These are phyloP conservation scores for Strigops habroptila DNA, from an alignment of 2,113 vertebrate species.

Conservation along the genomic window DNA sequence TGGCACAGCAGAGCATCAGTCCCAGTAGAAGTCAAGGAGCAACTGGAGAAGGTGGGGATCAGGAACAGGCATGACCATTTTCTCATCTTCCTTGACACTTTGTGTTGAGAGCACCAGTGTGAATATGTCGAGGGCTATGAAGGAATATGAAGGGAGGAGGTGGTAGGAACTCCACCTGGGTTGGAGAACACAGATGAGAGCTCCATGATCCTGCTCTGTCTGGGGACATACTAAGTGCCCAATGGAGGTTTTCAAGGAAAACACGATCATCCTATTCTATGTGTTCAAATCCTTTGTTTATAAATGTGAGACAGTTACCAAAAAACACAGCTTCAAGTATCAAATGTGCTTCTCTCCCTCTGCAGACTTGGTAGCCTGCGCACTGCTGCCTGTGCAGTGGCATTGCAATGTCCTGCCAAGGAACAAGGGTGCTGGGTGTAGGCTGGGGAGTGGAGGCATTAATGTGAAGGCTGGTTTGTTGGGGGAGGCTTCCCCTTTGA, in stretches of 20 bases:
- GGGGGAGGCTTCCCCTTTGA: not conserved
- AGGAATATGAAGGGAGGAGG: not conserved
- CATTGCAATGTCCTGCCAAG: not conserved
- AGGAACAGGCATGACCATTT: not conserved
- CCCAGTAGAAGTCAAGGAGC: not conserved
- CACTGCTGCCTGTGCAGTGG: fast-evolving
- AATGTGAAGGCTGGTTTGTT: not conserved
- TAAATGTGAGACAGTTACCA: not conserved
- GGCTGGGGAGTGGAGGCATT: not conserved
- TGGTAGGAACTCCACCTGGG: not conserved
- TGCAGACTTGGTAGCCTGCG: not conserved
- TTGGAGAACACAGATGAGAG: not conserved
- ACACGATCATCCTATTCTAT: not conserved
- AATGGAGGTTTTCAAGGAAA: not conserved
- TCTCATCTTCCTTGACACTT: not conserved
- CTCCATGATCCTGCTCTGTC: not conserved
- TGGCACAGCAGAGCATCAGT: not conserved
- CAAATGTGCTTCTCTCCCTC: not conserved
- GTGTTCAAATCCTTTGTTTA: not conserved
- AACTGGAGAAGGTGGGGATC: fast-evolving
- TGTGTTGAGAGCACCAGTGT: fast-evolving
- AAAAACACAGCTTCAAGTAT: not conserved
- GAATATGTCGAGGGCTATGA: not conserved
- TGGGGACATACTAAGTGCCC: not conserved
- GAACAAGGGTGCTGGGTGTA: not conserved